Percentiles rank a stretch among this genome's conserved stretches.
These are phyloP conservation scores for Calyptomena viridis DNA, from an alignment of 2,113 vertebrate species.

Conservation along the genomic window DNA sequence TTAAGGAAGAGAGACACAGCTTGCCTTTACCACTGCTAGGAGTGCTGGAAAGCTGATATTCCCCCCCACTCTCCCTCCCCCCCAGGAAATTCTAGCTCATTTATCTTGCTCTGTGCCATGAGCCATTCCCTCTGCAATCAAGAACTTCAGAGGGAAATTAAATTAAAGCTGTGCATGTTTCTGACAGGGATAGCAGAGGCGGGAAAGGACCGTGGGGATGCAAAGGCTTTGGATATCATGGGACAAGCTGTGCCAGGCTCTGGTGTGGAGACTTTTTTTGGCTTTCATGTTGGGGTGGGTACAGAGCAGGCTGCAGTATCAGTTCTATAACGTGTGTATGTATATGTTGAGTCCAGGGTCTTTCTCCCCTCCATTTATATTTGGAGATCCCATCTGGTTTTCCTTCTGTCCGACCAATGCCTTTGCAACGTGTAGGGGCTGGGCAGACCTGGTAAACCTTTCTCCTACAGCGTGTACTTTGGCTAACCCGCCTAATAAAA, in stretches of 20 bases:
- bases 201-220: background rate
- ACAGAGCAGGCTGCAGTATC: background rate
- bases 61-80: background rate
- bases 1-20: background rate
- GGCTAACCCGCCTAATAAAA: slow-evolving; percentile 32
- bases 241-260: background rate
- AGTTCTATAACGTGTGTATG: accelerated
- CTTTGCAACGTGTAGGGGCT: background rate
- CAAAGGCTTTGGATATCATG: background rate
- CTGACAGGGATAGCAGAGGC: background rate
- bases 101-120: slow-evolving; percentile 43
- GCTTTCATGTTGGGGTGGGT: background rate
- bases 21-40: background rate
- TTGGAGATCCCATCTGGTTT: background rate
- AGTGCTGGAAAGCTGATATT: slow-evolving; percentile 3
- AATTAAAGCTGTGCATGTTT: background rate
- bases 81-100: slow-evolving; percentile 1
- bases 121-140: slow-evolving; percentile 24
- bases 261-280: accelerated
- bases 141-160: slow-evolving; percentile 23
- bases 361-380: accelerated
- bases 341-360: no score
- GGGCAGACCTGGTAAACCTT: background rate
- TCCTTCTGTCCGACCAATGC: background rate
- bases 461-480: background rate